phyloP scores from a whole-genome alignment of 2,888 invertebrate species.

The Zygothrica quintamaculata region DNA sequence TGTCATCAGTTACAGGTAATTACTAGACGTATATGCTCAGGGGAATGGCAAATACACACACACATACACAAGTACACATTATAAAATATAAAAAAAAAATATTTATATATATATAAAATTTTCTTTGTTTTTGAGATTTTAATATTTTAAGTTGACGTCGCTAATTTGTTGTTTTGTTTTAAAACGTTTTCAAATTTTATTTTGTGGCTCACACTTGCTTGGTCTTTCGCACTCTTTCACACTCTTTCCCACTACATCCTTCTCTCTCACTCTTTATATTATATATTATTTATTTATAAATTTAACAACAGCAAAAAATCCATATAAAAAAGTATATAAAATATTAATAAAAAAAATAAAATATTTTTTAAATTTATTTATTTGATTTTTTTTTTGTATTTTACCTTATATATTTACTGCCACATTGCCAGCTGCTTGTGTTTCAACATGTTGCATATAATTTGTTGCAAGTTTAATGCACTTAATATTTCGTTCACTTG shows the following conservation, averaged over 20 bases:
- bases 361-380: slow-evolving; percentile 26
- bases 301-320: not conserved
- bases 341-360: not conserved
- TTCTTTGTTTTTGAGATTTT: not conserved
- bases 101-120: not conserved
- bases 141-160: slow-evolving; percentile 6
- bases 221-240: too few relatives aligned
- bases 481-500: slow-evolving; percentile 13
- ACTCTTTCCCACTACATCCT: too few relatives aligned
- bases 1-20: slow-evolving; percentile 49
- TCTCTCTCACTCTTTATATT: slow-evolving; percentile 14
- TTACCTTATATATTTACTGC: not conserved
- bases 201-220: not conserved
- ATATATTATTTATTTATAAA: not conserved
- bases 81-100: slow-evolving; percentile 17
- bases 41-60: slow-evolving; percentile 5
- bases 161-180: slow-evolving; percentile 11
- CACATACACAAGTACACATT: slow-evolving; percentile 2
- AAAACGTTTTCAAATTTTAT: slow-evolving; percentile 7
- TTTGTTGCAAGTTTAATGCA: slow-evolving; percentile 1
- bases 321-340: not conserved
- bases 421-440: slow-evolving; percentile 7
- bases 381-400: not conserved
- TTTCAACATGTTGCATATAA: slow-evolving; percentile 14
- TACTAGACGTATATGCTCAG: slow-evolving; percentile 23